phyloP scores from a whole-genome alignment of 2,113 vertebrate genomes.

The Hypanus sabinus region DNA sequence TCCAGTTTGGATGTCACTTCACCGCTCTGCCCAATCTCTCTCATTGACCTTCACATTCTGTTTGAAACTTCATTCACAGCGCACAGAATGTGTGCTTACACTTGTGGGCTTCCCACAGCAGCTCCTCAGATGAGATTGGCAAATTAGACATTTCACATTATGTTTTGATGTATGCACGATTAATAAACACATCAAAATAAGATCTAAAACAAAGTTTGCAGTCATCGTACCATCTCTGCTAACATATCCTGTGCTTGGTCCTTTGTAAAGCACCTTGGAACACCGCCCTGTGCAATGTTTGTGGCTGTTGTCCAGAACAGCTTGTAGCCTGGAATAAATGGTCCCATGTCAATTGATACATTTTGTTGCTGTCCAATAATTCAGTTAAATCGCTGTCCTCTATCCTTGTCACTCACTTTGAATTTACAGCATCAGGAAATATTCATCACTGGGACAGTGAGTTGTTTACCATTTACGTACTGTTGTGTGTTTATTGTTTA shows the following conservation, averaged over 20 bases:
- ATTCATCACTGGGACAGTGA: no score
- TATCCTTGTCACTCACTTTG: not conserved
- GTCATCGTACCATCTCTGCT: not conserved
- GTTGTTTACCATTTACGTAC: no score
- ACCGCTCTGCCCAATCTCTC: no score
- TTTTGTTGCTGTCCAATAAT: not conserved
- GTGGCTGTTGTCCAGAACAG: not conserved
- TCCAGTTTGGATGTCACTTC: no score
- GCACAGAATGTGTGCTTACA: no score
- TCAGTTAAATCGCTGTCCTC: not conserved
- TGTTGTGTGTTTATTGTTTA: no score
- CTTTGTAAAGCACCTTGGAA: not conserved
- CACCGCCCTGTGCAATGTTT: not conserved
- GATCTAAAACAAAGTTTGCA: not conserved
- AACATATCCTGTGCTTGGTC: not conserved
- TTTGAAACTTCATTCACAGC: not conserved
- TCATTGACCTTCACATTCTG: not conserved
- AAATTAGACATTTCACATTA: no score
- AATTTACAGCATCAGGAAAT: not conserved
- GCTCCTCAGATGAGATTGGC: no score
- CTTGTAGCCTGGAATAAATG: not conserved
- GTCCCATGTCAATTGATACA: not conserved
- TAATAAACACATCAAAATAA: no score
- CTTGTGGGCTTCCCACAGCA: no score
- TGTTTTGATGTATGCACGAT: no score